phyloP scores from a whole-genome alignment of 2,888 invertebrate genomes.

The Blastobasis adustella region DNA sequence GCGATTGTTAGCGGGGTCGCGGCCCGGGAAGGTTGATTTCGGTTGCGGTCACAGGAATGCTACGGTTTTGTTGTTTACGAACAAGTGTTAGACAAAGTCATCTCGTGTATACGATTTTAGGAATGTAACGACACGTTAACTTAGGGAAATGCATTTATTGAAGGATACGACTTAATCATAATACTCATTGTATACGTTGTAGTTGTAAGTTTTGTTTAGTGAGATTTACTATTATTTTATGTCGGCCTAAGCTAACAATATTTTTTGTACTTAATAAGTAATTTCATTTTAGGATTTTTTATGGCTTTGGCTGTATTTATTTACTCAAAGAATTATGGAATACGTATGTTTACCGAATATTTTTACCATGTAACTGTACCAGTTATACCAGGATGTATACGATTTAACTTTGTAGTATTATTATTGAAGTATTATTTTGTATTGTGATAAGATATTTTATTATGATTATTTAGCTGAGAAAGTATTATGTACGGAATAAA shows the following conservation, averaged over 20 bases:
- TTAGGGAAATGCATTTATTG: constrained; percentile 66
- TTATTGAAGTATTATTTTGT: constrained; percentile 68
- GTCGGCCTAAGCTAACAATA: constrained; percentile 16
- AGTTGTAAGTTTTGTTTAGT: constrained; percentile 61
- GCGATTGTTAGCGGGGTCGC: constrained; percentile 44
- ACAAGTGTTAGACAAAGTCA: constrained; percentile 43
- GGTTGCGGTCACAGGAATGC: constrained; percentile 42
- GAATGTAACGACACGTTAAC: constrained; percentile 53
- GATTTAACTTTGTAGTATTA: constrained; percentile 68
- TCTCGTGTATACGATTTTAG: constrained; percentile 63
- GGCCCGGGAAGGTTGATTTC: constrained; percentile 40
- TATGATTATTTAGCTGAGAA: constrained; percentile 56
- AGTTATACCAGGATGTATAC: constrained; percentile 52
- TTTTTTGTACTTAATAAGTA: constrained; percentile 30
- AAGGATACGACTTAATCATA: constrained; percentile 58
- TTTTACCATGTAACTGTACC: constrained; percentile 32
- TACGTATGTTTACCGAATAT: constrained; percentile 42
- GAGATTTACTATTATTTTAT: constrained; percentile 47
- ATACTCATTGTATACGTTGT: constrained; percentile 72
- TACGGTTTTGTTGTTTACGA: constrained; percentile 44
- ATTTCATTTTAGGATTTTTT: constrained; percentile 10
- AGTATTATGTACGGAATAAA: constrained; percentile 49
- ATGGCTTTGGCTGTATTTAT: constrained; percentile 33
- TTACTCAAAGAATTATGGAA: constrained; percentile 35
- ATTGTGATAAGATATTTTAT: constrained; percentile 69